Evolutionary conservation across 2,113 vertebrate genomes (phyloP).

Genomic region (Varanus komodoensis): DNA sequence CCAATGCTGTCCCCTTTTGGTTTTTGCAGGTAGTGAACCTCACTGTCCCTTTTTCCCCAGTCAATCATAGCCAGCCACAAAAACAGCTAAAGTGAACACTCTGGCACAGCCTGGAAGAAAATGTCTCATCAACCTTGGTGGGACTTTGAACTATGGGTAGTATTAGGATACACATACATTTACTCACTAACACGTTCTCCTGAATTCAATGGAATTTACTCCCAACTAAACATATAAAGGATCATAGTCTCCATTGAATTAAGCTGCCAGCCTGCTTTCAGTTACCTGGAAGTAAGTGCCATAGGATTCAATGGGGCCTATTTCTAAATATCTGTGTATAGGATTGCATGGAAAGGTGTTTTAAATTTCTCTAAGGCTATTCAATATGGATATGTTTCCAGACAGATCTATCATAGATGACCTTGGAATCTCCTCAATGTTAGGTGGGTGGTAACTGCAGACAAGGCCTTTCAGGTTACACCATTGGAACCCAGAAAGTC

Average conservation of each 20-base stretch:
- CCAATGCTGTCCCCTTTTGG: neutral
- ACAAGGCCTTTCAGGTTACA: too few relatives aligned
- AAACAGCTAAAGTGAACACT: too few relatives aligned
- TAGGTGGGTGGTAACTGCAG: too few relatives aligned
- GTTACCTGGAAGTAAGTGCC: neutral
- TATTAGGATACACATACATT: neutral
- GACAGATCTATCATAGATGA: too few relatives aligned
- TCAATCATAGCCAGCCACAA: neutral
- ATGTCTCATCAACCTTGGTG: too few relatives aligned
- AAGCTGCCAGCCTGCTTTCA: neutral
- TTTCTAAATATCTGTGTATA: neutral
- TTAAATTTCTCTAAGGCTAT: too few relatives aligned
- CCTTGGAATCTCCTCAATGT: too few relatives aligned
- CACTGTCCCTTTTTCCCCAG: too few relatives aligned
- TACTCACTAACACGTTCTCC: neutral
- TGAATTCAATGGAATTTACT: neutral
- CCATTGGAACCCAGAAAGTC: too few relatives aligned
- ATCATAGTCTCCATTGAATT: neutral
- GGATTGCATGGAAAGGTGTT: neutral
- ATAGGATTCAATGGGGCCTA: too few relatives aligned
- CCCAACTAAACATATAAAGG: neutral
- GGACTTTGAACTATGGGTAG: neutral
- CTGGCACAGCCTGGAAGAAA: neutral
- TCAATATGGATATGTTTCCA: too few relatives aligned
- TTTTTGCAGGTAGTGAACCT: neutral